Evolutionary conservation across 2,113 vertebrate species (phyloP).

Genomic region (Phoxinus phoxinus): DNA sequence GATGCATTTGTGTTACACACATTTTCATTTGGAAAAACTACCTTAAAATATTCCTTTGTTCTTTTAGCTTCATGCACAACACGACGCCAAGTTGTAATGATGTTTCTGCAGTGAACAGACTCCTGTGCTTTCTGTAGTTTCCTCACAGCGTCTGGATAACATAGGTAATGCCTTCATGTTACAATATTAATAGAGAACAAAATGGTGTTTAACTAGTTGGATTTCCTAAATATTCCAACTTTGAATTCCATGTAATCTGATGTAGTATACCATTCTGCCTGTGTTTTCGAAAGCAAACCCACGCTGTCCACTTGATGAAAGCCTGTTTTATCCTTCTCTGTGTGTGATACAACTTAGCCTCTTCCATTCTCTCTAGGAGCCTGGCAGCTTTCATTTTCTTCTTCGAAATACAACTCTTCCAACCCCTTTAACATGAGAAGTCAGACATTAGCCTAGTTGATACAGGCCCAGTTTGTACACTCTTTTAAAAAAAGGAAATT

Average conservation of each 20-base stretch:
- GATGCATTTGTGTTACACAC: background rate
- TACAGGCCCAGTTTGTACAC: background rate
- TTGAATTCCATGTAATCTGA: background rate
- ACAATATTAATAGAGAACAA: background rate
- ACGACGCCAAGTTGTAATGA: conserved; percentile 60
- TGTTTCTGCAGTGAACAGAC: conserved; percentile 40
- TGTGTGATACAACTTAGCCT: conserved; percentile 45
- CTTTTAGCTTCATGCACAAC: conserved; percentile 62
- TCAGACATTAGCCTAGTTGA: conserved; percentile 68
- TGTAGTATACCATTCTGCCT: conserved; percentile 56
- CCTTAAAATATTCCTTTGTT: conserved; percentile 66
- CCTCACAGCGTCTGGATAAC: conserved; percentile 54
- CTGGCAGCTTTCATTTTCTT: conserved; percentile 48
- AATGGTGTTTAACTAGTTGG: background rate
- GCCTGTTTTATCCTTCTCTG: conserved; percentile 44
- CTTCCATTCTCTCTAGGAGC: conserved; percentile 60
- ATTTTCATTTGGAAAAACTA: conserved; percentile 37
- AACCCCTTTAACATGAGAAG: conserved; percentile 62
- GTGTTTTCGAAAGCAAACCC: conserved; percentile 59
- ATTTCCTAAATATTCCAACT: background rate
- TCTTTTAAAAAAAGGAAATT: no score
- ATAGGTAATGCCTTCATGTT: conserved; percentile 1
- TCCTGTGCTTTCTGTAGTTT: conserved; percentile 62
- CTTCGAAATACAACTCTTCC: conserved; percentile 60
- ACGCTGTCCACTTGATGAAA: conserved; percentile 60